phyloP scores from a whole-genome alignment of 2,113 vertebrate genomes.

The Passer montanus region DNA sequence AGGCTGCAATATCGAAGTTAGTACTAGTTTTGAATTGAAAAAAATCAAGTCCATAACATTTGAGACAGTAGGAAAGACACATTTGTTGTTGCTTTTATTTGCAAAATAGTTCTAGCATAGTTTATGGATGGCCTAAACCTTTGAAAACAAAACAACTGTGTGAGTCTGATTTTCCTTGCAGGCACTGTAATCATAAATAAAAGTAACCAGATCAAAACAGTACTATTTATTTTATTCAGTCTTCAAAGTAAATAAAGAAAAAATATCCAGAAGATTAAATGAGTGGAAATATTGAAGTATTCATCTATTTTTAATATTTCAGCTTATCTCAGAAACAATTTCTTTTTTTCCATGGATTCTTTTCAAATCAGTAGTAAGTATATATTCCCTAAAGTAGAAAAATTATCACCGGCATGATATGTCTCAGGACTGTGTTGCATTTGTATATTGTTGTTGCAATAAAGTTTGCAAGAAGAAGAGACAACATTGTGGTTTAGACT shows the following conservation, averaged over 20 bases:
- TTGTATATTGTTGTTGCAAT: neutral
- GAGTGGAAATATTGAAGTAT: neutral
- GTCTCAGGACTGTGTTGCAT: neutral
- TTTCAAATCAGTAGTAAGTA: neutral
- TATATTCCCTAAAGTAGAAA: neutral
- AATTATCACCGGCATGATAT: neutral
- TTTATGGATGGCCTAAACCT: neutral
- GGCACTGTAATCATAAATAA: neutral
- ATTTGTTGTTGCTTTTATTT: neutral
- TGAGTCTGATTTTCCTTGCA: neutral
- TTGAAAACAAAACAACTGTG: neutral
- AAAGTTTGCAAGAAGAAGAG: neutral
- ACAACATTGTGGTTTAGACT: neutral
- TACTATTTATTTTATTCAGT: neutral
- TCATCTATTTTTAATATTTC: neutral
- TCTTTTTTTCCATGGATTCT: neutral
- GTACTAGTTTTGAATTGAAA: neutral
- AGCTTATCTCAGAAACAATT: neutral
- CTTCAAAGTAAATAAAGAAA: neutral
- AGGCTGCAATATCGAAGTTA: neutral
- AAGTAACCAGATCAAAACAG: neutral
- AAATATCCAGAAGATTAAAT: neutral
- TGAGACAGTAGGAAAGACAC: neutral
- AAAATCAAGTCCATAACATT: neutral
- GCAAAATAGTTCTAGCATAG: neutral